A percentile compares a stretch with the other conserved stretches of the same genome.
These are phyloP conservation scores for Drosophila rufa DNA, from an alignment of 1,140 invertebrate genomes.

Conservation along the genomic window DNA sequence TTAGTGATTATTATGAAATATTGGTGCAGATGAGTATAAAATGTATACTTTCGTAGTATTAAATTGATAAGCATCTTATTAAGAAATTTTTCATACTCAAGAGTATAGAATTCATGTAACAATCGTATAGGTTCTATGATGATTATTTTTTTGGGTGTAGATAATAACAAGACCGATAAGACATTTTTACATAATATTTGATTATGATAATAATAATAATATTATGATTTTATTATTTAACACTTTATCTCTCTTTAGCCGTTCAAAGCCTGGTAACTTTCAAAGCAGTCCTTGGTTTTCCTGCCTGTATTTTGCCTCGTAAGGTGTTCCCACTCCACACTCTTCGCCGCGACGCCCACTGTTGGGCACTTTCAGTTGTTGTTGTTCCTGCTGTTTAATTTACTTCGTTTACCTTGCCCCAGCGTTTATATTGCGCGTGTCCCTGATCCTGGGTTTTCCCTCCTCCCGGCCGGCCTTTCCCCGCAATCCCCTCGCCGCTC, in stretches of 20 bases:
- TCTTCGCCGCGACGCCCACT: conserved; percentile 23
- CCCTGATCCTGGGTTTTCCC: conserved; percentile 41
- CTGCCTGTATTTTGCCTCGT: conserved; percentile 6
- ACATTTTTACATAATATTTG: conserved; percentile 8
- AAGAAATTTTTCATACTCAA: too few species aligned
- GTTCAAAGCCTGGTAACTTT: background rate
- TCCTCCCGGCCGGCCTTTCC: background rate
- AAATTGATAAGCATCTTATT: too few species aligned
- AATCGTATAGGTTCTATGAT: too few species aligned
- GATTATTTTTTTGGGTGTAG: too few species aligned
- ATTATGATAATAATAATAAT: background rate
- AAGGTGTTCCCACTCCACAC: conserved; percentile 8
- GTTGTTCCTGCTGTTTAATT: conserved; percentile 55
- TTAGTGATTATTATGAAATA: too few species aligned
- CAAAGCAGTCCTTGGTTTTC: conserved; percentile 5
- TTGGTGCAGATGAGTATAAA: too few species aligned
- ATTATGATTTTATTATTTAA: background rate
- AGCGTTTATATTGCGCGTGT: conserved; percentile 44
- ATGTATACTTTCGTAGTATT: too few species aligned
- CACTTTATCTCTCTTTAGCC: background rate
- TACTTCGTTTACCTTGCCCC: conserved; percentile 71
- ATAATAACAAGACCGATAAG: conserved; percentile 8
- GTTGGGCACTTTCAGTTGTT: conserved; percentile 27
- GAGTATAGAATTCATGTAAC: too few species aligned
- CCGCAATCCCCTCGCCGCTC: background rate